phyloP scores from a whole-genome alignment of 2,797 vertebrate species.

The Galago senegalensis region DNA sequence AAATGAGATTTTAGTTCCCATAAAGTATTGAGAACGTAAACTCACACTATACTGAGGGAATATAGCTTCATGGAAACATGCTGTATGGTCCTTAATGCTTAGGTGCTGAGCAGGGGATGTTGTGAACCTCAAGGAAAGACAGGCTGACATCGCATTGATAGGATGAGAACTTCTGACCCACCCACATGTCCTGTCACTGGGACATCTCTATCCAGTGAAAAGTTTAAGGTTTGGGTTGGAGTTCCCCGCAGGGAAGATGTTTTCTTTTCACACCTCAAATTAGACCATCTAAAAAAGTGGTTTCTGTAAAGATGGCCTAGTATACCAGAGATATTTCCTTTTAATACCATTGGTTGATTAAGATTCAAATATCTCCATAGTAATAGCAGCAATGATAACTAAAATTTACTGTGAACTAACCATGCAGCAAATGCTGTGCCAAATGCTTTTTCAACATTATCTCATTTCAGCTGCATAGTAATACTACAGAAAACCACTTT shows the following conservation, averaged over 20 bases:
- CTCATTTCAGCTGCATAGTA: not conserved
- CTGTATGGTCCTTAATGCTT: not conserved
- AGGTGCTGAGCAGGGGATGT: not conserved
- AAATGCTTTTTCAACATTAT: not conserved
- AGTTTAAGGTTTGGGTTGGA: not conserved
- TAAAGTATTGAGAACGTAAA: not conserved
- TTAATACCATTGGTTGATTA: not conserved
- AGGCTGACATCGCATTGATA: fast-evolving
- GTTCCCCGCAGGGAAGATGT: not conserved
- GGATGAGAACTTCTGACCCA: not conserved
- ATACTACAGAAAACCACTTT: not conserved
- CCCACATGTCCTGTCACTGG: not conserved
- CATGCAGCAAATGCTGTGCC: not conserved
- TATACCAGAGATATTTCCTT: not conserved
- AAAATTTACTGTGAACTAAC: not conserved
- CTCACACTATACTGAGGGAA: not conserved
- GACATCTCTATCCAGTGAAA: not conserved
- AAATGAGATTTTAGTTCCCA: not conserved
- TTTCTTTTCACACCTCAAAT: not conserved
- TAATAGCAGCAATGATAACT: not conserved
- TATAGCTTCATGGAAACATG: not conserved
- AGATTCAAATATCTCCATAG: not conserved
- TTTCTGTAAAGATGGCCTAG: not conserved
- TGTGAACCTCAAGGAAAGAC: not conserved
- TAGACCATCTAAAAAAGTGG: not conserved